A percentile compares a stretch with the other conserved stretches of the same genome.
Evolutionary conservation across 2,797 vertebrate genomes (phyloP).

Genomic region (Mormyrus proboscirostris): DNA sequence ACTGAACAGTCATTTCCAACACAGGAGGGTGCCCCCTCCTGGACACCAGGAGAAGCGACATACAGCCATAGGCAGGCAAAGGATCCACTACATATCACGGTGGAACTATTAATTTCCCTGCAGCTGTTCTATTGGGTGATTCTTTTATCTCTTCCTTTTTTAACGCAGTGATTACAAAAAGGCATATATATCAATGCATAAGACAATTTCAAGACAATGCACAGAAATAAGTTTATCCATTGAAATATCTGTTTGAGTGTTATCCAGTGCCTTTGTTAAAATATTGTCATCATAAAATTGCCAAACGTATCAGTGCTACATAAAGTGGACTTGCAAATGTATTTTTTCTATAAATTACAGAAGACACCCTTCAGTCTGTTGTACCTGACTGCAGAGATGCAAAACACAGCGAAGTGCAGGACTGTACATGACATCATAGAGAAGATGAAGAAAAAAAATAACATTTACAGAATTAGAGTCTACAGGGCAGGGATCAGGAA

Average conservation of each 20-base stretch:
- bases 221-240: background rate
- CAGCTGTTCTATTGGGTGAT: background rate
- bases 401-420: slow-evolving; percentile 32
- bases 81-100: background rate
- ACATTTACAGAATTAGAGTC: slow-evolving; percentile 66
- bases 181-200: background rate
- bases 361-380: slow-evolving; percentile 18
- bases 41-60: background rate
- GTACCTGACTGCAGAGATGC: slow-evolving; percentile 13
- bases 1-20: background rate
- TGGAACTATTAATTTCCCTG: slow-evolving; percentile 1
- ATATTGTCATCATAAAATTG: background rate
- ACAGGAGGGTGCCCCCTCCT: slow-evolving; percentile 26
- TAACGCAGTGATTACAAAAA: background rate
- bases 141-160: background rate
- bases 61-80: background rate
- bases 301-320: background rate
- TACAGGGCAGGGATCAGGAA: slow-evolving; percentile 83
- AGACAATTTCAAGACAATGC: background rate
- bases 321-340: background rate
- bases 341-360: background rate
- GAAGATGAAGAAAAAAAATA: slow-evolving; percentile 53
- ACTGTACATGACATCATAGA: slow-evolving; percentile 34
- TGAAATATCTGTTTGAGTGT: background rate
- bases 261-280: background rate